Percentiles rank a stretch among this genome's conserved stretches.
Conservation (phyloP, 2,113 vertebrate species). For the Pteruthius melanotis region DNA sequence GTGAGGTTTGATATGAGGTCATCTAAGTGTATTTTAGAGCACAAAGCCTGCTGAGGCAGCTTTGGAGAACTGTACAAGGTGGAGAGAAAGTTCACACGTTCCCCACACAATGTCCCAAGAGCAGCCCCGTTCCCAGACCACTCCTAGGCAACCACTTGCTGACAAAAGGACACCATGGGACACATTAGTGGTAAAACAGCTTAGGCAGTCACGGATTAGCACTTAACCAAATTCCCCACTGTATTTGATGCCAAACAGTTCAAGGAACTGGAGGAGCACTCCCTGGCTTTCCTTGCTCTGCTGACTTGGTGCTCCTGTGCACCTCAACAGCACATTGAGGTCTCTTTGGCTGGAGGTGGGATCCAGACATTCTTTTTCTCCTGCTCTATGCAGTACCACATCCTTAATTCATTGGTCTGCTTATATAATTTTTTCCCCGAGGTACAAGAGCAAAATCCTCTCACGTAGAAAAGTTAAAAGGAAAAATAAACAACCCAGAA, state of each 20-base stretch:
- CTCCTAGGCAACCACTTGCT: not conserved
- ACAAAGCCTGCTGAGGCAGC: not conserved
- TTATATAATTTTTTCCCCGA: not conserved
- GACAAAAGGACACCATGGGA: not conserved
- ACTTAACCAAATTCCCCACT: not conserved
- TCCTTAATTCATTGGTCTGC: not conserved
- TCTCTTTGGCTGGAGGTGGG: not conserved
- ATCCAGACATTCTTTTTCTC: not conserved
- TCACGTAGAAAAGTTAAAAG: not conserved
- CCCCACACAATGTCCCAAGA: not conserved
- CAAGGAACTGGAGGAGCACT: not conserved
- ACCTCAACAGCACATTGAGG: not conserved
- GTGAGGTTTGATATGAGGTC: not conserved
- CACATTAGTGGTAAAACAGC: not conserved
- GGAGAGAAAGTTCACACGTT: fast-evolving
- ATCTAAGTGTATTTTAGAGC: not conserved
- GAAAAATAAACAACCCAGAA: not conserved
- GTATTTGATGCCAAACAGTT: not conserved
- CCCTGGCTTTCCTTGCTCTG: not conserved
- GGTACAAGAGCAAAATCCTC: not conserved
- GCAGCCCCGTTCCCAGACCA: not conserved
- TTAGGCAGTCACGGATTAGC: not conserved
- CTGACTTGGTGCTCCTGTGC: not conserved
- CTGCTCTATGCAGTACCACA: not conserved
- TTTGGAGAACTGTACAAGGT: not conserved